Conservation (phyloP, 2,113 vertebrate species). For the Alethe diademata region DNA sequence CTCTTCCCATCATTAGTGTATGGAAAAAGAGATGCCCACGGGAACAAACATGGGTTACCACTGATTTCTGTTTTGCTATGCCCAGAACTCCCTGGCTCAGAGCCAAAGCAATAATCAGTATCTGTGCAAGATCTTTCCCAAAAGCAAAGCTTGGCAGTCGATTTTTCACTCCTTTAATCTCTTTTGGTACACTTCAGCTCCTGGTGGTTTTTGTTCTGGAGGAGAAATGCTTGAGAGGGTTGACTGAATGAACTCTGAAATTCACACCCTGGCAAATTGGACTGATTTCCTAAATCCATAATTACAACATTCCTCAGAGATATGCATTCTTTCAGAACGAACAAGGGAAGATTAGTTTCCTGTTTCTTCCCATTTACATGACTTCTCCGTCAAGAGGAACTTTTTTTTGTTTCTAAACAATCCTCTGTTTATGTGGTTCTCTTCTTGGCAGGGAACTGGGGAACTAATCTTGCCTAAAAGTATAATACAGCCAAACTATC, state of each 20-base stretch:
- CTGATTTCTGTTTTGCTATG: neutral
- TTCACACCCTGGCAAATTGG: conserved; percentile 56
- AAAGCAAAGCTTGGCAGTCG: conserved; percentile 9
- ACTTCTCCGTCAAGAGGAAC: conserved; percentile 5
- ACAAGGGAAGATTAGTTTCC: conserved; percentile 58
- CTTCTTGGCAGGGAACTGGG: neutral
- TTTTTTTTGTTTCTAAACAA: conserved; percentile 35
- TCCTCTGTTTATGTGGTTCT: conserved; percentile 47
- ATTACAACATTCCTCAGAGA: conserved; percentile 60
- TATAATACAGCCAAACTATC: conserved; percentile 10
- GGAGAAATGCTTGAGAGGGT: conserved; percentile 43
- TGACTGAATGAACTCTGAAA: conserved; percentile 61
- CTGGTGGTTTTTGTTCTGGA: conserved; percentile 32
- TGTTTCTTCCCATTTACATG: conserved; percentile 49
- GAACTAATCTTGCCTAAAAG: conserved; percentile 8
- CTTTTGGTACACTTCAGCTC: conserved; percentile 36
- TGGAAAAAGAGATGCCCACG: neutral
- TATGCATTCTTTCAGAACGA: conserved; percentile 37
- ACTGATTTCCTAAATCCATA: conserved; percentile 64
- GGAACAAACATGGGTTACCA: neutral
- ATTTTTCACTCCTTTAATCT: conserved; percentile 41
- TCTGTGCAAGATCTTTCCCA: conserved; percentile 19
- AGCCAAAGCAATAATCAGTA: conserved; percentile 11
- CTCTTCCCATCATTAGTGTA: neutral
- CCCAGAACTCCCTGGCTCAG: neutral